Conservation (phyloP, 2,113 vertebrate species). For the Chelonoidis abingdonii region DNA sequence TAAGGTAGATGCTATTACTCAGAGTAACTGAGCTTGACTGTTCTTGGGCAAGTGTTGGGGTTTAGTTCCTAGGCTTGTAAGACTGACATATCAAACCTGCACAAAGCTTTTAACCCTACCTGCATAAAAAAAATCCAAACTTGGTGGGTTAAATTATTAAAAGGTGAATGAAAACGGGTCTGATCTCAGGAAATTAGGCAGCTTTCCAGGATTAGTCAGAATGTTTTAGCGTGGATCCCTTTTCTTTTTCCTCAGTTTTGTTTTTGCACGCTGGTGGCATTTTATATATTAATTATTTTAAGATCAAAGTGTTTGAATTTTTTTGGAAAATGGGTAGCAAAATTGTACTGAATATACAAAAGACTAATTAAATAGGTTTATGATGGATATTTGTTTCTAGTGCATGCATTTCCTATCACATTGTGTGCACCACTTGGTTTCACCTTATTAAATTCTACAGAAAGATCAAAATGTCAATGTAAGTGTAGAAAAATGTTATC, state of each 20-base stretch:
- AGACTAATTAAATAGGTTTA: background rate
- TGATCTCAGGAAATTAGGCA: background rate
- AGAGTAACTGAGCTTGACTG: background rate
- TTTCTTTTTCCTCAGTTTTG: background rate
- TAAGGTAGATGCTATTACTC: background rate
- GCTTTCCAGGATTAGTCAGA: background rate
- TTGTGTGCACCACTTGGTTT: background rate
- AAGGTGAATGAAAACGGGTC: background rate
- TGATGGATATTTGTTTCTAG: accelerated
- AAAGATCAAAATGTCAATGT: background rate
- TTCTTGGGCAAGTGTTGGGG: background rate
- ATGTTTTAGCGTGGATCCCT: accelerated
- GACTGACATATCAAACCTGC: background rate
- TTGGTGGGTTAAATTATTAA: accelerated
- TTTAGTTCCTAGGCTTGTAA: background rate
- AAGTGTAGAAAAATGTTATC: background rate
- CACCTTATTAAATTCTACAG: background rate
- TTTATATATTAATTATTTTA: background rate
- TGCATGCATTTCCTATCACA: background rate
- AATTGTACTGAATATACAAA: accelerated
- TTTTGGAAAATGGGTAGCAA: background rate
- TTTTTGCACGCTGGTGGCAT: background rate
- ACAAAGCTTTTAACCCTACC: background rate
- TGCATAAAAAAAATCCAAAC: background rate
- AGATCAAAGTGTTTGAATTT: background rate